These are phyloP conservation scores for Melieria crassipennis DNA, from an alignment of 2,888 invertebrate genomes.

Conservation along the genomic window DNA sequence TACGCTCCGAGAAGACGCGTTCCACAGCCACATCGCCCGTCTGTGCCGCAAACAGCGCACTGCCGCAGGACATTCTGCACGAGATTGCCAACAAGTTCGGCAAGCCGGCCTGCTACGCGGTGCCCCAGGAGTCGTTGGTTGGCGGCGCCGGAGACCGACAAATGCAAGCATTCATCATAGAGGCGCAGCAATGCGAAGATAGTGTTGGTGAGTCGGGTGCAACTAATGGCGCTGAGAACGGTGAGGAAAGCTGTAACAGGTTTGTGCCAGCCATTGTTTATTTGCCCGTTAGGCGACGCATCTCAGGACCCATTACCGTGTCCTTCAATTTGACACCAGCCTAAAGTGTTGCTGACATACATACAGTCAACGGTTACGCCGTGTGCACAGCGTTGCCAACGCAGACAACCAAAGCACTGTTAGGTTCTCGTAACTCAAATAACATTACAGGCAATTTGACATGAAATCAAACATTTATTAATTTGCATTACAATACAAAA, in stretches of 20 bases:
- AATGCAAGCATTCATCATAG: constrained; percentile 93
- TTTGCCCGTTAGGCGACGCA: constrained; percentile 89
- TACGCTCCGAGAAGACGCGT: constrained; percentile 23
- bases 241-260: constrained; percentile 62
- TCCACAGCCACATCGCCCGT: constrained; percentile 38
- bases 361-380: no score
- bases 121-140: constrained; percentile 65
- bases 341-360: constrained; percentile 65
- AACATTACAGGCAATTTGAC: no score
- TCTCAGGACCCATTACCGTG: constrained; percentile 86
- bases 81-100: constrained; percentile 61
- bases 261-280: constrained; percentile 93
- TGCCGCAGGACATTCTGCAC: constrained; percentile 46
- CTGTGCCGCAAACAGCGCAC: constrained; percentile 42
- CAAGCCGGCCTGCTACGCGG: constrained; percentile 73
- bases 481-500: no score
- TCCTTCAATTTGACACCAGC: constrained; percentile 95
- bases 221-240: constrained; percentile 5
- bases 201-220: constrained; percentile 23
- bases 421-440: no score
- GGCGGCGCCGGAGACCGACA: constrained; percentile 65
- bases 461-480: no score
- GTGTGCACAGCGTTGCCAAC: constrained; percentile 48
- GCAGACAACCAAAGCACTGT: constrained; percentile 40
- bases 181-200: constrained; percentile 53